Evolutionary conservation across 1,140 invertebrate species (phyloP).

Genomic region (Zaprionus capensis): DNA sequence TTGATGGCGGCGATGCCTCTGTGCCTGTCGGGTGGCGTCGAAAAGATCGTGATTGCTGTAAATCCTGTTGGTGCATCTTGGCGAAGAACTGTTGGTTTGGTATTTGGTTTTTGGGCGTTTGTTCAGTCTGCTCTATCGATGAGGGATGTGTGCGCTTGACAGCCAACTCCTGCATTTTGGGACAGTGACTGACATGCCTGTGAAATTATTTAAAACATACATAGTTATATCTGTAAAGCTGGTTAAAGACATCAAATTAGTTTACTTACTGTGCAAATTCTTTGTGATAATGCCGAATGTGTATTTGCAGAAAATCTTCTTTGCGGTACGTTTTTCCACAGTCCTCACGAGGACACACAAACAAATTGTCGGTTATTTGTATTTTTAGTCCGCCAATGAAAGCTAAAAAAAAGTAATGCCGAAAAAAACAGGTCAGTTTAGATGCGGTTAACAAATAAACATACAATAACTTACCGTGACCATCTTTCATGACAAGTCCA

Average conservation of each 20-base stretch:
- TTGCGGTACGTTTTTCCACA: slow-evolving; percentile 95
- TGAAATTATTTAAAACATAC: background rate
- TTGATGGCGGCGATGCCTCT: slow-evolving; percentile 38
- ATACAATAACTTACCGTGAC: slow-evolving; percentile 52
- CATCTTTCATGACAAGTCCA: slow-evolving; percentile 29
- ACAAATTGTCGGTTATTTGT: slow-evolving; percentile 89
- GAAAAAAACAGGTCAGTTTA: background rate
- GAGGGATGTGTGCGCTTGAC: slow-evolving; percentile 90
- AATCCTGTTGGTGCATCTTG: slow-evolving; percentile 79
- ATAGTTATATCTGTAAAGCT: background rate
- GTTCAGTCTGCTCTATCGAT: slow-evolving; percentile 85
- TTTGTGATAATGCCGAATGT: slow-evolving; percentile 95
- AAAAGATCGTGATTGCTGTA: slow-evolving; percentile 67
- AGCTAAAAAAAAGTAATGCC: slow-evolving; percentile 77
- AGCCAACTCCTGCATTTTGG: slow-evolving; percentile 93
- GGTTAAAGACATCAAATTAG: background rate
- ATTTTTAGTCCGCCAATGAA: slow-evolving; percentile 89
- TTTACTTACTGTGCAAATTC: slow-evolving; percentile 87
- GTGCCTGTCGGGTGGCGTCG: slow-evolving; percentile 41
- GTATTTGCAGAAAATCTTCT: slow-evolving; percentile 94
- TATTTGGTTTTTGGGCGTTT: slow-evolving; percentile 85
- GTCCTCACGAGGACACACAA: slow-evolving; percentile 91
- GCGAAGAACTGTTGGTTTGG: slow-evolving; percentile 83
- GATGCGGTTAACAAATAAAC: background rate
- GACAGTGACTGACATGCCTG: slow-evolving; percentile 89